Percentiles rank a stretch among this genome's conserved stretches.
Evolutionary conservation across 2,888 invertebrate genomes (phyloP).

Genomic region (Trichacis sp.): DNA sequence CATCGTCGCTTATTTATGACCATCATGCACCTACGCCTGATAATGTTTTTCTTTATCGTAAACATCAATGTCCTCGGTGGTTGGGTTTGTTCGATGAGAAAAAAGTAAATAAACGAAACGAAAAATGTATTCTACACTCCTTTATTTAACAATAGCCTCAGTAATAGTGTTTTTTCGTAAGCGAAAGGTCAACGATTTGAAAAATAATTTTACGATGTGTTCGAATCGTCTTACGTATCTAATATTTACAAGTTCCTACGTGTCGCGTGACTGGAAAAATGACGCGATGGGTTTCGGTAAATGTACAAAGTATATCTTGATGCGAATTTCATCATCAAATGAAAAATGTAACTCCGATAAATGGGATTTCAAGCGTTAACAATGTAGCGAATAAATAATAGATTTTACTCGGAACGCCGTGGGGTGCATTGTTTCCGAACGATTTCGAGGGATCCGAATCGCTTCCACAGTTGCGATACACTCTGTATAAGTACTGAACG

Average conservation of each 20-base stretch:
- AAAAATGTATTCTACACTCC: neutral
- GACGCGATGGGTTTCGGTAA: slow-evolving; percentile 30
- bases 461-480: slow-evolving; percentile 24
- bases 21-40: slow-evolving; percentile 51
- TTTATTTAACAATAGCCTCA: slow-evolving; percentile 9
- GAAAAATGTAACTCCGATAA: neutral
- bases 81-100: neutral
- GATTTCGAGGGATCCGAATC: no score
- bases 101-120: neutral
- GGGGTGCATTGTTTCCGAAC: no score
- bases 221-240: slow-evolving; percentile 23
- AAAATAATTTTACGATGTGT: no score
- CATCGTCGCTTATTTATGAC: slow-evolving; percentile 41
- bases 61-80: slow-evolving; percentile 54
- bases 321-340: slow-evolving; percentile 12
- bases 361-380: neutral
- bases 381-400: slow-evolving; percentile 2
- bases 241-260: slow-evolving; percentile 54
- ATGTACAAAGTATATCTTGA: slow-evolving; percentile 27
- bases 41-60: slow-evolving; percentile 46
- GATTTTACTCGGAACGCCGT: no score
- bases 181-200: slow-evolving; percentile 17
- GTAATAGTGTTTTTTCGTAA: slow-evolving; percentile 24
- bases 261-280: slow-evolving; percentile 18
- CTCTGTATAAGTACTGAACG: slow-evolving; percentile 34